Base-by-base conservation (phyloP, 2,888 invertebrate genomes). In the Habrosyne pyritoides region DNA sequence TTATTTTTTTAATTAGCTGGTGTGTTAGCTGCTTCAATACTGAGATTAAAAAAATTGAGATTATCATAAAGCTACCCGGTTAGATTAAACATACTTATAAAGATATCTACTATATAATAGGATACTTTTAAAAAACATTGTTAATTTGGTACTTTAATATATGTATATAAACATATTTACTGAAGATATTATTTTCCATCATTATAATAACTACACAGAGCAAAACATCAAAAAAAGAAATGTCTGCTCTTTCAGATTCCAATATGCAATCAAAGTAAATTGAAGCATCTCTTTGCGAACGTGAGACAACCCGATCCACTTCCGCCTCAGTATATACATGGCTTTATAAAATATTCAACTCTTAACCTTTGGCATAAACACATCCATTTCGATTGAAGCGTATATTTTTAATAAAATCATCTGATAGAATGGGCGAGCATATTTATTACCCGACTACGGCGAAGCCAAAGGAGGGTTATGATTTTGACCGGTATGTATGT, bases 261-360 rank as follows among this genome's bases (percentile, higher is more conserved):
- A 18, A 42, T 42, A 42, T 42, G 42, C 42, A 42, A 42, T 42
- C 42, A 42, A 42, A 14, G 18, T 42, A 42, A 42, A 42, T 18
- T 42, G 42, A 18, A n/a, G 1, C 42, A 18, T 42, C 42, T n/a
- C 36, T 8, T 8, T 18, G 42, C 42, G 8, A 18, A 42, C 18
- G 42, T 42, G 18, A 42, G 14, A 18, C 42, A n/a, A 36, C 6
- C 8, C 42, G 42, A 42, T 18, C 18, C 6, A n/a, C 42, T 6
- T 14, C 14, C 24, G 14, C 24, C 22, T 8, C n/a, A 7, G 10
- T 26, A 6, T 24, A 48, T n/a, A 24, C 26, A 21, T n/a, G 8
- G 7, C 12, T 24, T 48, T 48, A 48, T 48, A 48, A 48, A 48
- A 22, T 48, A 48, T 48, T 48, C 48, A 48, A 24, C 14, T n/a